These are phyloP conservation scores for Loris lydekkerianus DNA, from an alignment of 2,797 vertebrate species.

Conservation along the genomic window DNA sequence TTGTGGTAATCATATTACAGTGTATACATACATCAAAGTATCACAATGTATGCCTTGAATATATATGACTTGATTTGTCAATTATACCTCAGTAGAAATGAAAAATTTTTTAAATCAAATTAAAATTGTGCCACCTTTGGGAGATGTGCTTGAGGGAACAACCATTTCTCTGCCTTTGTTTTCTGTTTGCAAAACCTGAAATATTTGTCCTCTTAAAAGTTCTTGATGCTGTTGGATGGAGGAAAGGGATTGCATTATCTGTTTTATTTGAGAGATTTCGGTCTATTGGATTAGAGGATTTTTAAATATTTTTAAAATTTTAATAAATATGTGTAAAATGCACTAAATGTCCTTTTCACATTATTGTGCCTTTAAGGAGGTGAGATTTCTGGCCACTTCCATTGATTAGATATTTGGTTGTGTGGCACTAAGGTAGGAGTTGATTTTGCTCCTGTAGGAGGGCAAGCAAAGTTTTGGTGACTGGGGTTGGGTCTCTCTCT, in stretches of 20 bases:
- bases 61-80: neutral
- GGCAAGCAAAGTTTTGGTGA: constrained; percentile 1
- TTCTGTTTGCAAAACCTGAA: constrained; percentile 41
- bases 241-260: neutral
- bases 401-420: constrained; percentile 15
- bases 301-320: neutral
- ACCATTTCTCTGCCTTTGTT: neutral
- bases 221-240: neutral
- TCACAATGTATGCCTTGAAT: neutral
- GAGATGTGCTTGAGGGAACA: constrained; percentile 26
- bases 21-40: neutral
- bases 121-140: neutral
- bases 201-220: neutral
- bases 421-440: neutral
- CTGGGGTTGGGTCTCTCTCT: neutral
- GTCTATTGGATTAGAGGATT: neutral
- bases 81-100: neutral
- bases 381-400: neutral
- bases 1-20: neutral
- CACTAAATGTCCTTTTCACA: neutral
- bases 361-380: constrained; percentile 8
- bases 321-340: neutral
- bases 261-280: constrained; percentile 30
- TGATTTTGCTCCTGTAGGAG: neutral
- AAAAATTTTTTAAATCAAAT: neutral